Evolutionary conservation across 2,888 invertebrate species (phyloP), one percentile per base, ranked within the genome.

Genomic region (Lithophane socia): DNA sequence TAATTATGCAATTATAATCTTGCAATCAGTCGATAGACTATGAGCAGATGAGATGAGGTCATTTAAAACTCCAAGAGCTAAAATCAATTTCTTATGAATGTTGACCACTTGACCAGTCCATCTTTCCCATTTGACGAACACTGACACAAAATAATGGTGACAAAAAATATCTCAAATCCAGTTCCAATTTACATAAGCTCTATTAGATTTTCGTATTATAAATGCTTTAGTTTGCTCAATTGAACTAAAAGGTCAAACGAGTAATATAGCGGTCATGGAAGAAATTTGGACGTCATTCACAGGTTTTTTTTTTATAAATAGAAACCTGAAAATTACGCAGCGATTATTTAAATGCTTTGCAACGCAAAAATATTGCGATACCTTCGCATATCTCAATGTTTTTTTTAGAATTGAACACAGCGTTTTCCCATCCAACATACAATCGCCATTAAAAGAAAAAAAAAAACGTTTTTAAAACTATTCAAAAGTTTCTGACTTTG

Each of bases 171-270:
- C n/a, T 18, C 8, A 24, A 21, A 5, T 49, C 3, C 12, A 52
- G 13, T 58, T n/a, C 21, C 3, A 29, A 56, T 18, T 8, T 52
- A 54, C 18, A 56, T 75, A 13, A 54, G 54, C 52, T 70, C 42
- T 56, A 29, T 60, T 52, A 70, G 8, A 66, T 56, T 56, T 49
- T 52, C 21, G 12, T 66, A 70, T 56, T 67, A 61, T n/a, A 47
- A 24, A 29, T 58, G 54, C 18, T 37, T 68, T 63, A 63, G 67
- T 58, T 73, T 64, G 52, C 68, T 54, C 80, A 80, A 74, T 80
- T 80, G 44, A 75, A 75, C 64, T 58, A 67, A 71, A 80, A 81
- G 81, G 80, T 80, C 76, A 81, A 75, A 58, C 69, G n/a, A 58
- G 66, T 47, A 75, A 75, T 71, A 69, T 71, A 67, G 66, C 76